Percentiles rank a stretch among this genome's conserved stretches.
These are phyloP conservation scores for Rhizomys pruinosus DNA, from an alignment of 2,113 vertebrate species.

Conservation along the genomic window DNA sequence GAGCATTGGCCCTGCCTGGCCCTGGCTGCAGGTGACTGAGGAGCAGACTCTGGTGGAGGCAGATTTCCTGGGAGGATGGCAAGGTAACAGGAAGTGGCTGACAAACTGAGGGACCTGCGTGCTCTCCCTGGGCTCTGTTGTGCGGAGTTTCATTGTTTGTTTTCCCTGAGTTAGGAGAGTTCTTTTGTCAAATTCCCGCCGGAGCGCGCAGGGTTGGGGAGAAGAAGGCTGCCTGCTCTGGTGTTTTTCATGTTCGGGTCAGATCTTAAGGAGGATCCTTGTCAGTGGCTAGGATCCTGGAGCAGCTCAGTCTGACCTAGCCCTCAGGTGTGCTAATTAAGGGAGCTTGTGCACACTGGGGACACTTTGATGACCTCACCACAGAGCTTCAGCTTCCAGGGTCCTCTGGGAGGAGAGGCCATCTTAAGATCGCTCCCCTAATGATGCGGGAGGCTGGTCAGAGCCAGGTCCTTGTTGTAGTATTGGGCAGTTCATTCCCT, in stretches of 20 bases:
- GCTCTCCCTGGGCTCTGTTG: background rate
- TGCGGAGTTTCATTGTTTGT: slow-evolving; percentile 2
- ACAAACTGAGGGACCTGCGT: background rate
- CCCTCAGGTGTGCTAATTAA: slow-evolving; percentile 24
- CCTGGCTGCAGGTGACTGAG: too few relatives aligned
- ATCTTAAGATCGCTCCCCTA: background rate
- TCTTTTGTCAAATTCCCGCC: slow-evolving; percentile 30
- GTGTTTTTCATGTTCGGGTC: background rate
- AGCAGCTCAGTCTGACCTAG: background rate
- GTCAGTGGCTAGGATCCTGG: background rate
- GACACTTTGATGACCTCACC: background rate
- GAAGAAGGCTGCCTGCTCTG: background rate
- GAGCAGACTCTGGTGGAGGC: background rate
- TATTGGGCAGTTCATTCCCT: background rate
- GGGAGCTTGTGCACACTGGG: background rate
- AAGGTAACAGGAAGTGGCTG: background rate
- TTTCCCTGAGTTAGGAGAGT: slow-evolving; percentile 47
- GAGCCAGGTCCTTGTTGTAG: background rate
- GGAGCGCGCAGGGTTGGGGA: background rate
- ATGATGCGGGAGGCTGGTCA: background rate
- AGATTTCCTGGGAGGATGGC: background rate
- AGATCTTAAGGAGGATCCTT: background rate
- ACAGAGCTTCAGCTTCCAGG: background rate
- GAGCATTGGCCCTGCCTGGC: too few relatives aligned
- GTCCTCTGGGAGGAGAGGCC: background rate